Percentiles rank a stretch among this genome's conserved stretches.
phyloP scores from a whole-genome alignment of 2,888 invertebrate species.

The Drosophila paramelanica region DNA sequence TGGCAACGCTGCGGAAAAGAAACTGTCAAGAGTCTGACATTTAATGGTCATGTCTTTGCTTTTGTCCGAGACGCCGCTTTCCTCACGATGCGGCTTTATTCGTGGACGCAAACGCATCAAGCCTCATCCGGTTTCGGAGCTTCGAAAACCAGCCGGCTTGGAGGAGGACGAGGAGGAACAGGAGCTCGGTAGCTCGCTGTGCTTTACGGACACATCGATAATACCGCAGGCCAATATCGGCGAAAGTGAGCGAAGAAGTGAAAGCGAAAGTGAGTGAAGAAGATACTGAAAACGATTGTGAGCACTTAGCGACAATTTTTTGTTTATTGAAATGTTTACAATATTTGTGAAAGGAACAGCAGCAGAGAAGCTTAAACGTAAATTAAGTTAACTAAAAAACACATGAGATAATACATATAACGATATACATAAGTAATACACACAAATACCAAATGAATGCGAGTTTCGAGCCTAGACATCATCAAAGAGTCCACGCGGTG shows the following conservation, averaged over 20 bases:
- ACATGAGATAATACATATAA: constrained; percentile 36
- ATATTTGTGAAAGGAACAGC: constrained; percentile 56
- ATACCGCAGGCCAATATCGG: too few relatives aligned
- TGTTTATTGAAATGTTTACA: constrained; percentile 50
- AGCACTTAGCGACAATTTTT: background rate
- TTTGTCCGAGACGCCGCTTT: constrained; percentile 18
- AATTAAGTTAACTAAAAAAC: constrained; percentile 46
- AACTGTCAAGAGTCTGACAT: constrained; percentile 12
- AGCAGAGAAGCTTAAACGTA: constrained; percentile 49
- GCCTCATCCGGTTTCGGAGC: constrained; percentile 31
- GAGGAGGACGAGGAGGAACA: background rate
- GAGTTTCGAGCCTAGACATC: constrained; percentile 87
- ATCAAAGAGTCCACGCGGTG: constrained; percentile 92
- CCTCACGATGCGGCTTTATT: constrained; percentile 21
- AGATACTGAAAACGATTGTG: background rate
- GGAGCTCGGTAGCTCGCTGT: background rate
- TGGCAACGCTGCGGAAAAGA: background rate
- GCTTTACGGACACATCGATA: background rate
- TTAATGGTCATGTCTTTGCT: constrained; percentile 5
- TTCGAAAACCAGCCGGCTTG: background rate
- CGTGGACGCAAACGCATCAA: constrained; percentile 38
- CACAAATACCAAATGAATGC: constrained; percentile 15
- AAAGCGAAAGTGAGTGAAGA: background rate
- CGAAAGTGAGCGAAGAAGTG: background rate
- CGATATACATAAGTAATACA: constrained; percentile 16